Base-by-base conservation (phyloP, 2,113 vertebrate species). In the Triplophysa rosa region DNA sequence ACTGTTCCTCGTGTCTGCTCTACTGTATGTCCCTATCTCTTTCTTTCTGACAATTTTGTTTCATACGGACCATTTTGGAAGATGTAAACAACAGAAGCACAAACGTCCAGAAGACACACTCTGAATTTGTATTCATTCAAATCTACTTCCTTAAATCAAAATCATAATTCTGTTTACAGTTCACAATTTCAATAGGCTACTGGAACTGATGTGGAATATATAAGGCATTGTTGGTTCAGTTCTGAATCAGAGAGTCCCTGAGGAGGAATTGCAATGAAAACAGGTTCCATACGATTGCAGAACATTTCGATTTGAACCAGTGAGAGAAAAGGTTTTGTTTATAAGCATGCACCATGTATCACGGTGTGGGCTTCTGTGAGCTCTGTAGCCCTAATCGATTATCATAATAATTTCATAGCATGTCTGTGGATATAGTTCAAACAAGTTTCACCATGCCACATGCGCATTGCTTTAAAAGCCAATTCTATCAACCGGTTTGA, bases 381-480 rank as follows among this genome's bases (percentile, higher is more conserved):
- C 26, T 71, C 68, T 71, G 33, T 70, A 70, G 67, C 29, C 54
- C 47, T 26, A 70, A 56, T 56, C 56, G 68, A 71, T 40, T 37
- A 71, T 37, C 26, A 70, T 71, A 29, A 70, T 56, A 14, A 16
- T 72, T 72, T 72, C 69, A 72, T 58, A 40, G 19, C 52, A 58
- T 58, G 52, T 40, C 54, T 59, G n/a, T 72, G 33, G n/a, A n/a
- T 45, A 47, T 2, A 72, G 11, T 72, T 72, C 13, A 72, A 42
- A 23, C 29, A 42, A 72, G n/a, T n/a, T 40, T 37, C 19, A 21
- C 19, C 21, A 40, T 71, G 49, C 49, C 52, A 24, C 6, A 58
- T 58, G 24, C 45, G 59, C 2, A 42, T 72, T 12, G 29, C 26
- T 54, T 54, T 33, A 56, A 71, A 71, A 37, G 68, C 0, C 49